Conservation (phyloP, 2,797 vertebrate genomes). For the Sebastolobus alascanus region DNA sequence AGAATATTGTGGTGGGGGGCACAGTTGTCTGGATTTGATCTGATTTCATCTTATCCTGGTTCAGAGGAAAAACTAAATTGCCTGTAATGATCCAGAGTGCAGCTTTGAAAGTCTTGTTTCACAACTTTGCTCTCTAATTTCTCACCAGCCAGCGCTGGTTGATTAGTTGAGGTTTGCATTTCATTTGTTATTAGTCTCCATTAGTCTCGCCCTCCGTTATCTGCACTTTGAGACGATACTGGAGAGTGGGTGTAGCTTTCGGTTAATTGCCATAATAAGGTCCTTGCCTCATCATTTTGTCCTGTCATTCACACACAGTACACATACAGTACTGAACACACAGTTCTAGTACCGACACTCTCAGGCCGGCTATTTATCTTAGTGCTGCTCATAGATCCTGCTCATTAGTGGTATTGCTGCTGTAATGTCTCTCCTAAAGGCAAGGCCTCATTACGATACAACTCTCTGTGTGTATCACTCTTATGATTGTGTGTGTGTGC, state of each 20-base stretch:
- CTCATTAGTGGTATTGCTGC: constrained; percentile 58
- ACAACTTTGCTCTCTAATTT: constrained; percentile 17
- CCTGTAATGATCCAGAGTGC: constrained; percentile 8
- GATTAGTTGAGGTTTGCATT: constrained; percentile 42
- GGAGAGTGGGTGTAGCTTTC: constrained; percentile 59
- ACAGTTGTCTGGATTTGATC: not conserved
- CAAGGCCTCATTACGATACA: constrained; percentile 46
- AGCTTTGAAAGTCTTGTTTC: constrained; percentile 23
- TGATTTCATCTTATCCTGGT: not conserved
- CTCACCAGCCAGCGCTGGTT: constrained; percentile 9
- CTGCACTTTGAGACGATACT: constrained; percentile 45
- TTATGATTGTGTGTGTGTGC: constrained; percentile 10
- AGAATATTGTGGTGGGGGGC: not conserved
- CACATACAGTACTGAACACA: constrained; percentile 27
- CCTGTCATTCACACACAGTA: constrained; percentile 43
- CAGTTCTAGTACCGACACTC: constrained; percentile 22
- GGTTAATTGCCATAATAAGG: constrained; percentile 72
- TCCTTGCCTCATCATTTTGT: constrained; percentile 57
- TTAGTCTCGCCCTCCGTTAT: constrained; percentile 56
- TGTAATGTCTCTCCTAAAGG: constrained; percentile 46
- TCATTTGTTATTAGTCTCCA: constrained; percentile 49
- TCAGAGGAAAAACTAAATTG: constrained; percentile 10
- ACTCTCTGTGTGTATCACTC: not conserved
- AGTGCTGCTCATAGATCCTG: constrained; percentile 38
- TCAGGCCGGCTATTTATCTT: constrained; percentile 43